These are phyloP conservation scores for Listrodromus nycthemerus DNA, from an alignment of 2,888 invertebrate species.

Conservation along the genomic window DNA sequence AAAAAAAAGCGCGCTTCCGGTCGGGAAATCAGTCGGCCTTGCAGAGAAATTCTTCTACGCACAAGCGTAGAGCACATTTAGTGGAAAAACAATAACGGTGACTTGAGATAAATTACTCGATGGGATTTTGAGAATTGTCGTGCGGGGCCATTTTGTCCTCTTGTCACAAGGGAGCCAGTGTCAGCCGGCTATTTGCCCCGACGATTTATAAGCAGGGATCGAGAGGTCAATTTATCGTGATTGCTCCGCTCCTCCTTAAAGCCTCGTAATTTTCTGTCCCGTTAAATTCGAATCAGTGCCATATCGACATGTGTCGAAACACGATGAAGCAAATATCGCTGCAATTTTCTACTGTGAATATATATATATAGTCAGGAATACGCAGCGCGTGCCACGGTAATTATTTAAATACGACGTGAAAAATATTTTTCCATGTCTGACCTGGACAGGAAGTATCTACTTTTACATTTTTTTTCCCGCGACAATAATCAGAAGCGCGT, in stretches of 20 bases:
- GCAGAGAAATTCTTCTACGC: neutral
- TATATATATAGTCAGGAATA: no score
- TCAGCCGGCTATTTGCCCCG: neutral
- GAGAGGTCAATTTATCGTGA: conserved; percentile 9
- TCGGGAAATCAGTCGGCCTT: no score
- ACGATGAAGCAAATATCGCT: neutral
- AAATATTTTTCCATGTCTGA: neutral
- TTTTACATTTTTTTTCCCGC: conserved; percentile 11
- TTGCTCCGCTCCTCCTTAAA: neutral
- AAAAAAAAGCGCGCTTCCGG: neutral
- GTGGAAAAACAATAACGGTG: neutral
- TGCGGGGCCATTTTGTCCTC: neutral
- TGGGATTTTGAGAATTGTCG: neutral
- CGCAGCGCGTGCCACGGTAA: no score
- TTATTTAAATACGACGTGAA: neutral
- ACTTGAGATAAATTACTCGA: neutral
- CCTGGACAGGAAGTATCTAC: conserved; percentile 14
- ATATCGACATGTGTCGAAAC: neutral
- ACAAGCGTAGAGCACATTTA: neutral
- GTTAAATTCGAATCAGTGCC: neutral
- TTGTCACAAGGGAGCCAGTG: neutral
- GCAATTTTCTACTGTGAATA: neutral
- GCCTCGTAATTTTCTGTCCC: neutral
- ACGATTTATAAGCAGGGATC: neutral
- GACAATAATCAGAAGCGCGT: conserved; percentile 65